Conservation (phyloP, 2,113 vertebrate species). For the Hippocampus abdominalis region DNA sequence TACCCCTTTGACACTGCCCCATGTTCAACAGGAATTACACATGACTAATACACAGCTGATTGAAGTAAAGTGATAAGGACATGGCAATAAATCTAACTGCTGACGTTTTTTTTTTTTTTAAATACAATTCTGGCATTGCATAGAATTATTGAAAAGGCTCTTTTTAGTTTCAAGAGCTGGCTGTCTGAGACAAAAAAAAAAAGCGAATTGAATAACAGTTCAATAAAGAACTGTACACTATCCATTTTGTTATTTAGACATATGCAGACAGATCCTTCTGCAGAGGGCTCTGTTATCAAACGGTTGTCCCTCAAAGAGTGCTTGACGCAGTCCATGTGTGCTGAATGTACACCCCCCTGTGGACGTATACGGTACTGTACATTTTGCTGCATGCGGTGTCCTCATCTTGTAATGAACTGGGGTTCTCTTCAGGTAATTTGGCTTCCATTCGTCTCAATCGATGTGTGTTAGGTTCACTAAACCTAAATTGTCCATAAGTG, state of each 20-base stretch:
- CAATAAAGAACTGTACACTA: neutral
- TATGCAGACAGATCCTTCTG: neutral
- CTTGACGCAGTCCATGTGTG: neutral
- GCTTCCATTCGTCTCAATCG: neutral
- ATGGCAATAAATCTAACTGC: neutral
- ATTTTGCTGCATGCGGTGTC: neutral
- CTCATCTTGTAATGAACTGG: neutral
- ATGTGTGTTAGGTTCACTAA: neutral
- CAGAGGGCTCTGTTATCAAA: neutral
- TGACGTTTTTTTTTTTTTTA: neutral
- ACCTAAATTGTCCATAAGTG: neutral
- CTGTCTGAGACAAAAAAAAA: neutral
- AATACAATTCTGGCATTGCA: neutral
- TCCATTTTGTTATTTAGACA: neutral
- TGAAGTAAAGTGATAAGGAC: no score
- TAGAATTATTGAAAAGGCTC: neutral
- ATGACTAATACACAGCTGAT: neutral
- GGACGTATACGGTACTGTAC: neutral
- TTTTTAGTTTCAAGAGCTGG: neutral
- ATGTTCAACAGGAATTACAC: neutral
- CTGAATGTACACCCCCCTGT: constrained; percentile 2
- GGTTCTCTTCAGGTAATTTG: neutral
- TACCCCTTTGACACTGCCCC: neutral
- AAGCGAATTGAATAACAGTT: neutral
- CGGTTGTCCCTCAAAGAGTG: neutral